Percentiles rank a stretch among this genome's conserved stretches.
Conservation (phyloP, 2,797 vertebrate species). For the Myotis daubentonii region DNA sequence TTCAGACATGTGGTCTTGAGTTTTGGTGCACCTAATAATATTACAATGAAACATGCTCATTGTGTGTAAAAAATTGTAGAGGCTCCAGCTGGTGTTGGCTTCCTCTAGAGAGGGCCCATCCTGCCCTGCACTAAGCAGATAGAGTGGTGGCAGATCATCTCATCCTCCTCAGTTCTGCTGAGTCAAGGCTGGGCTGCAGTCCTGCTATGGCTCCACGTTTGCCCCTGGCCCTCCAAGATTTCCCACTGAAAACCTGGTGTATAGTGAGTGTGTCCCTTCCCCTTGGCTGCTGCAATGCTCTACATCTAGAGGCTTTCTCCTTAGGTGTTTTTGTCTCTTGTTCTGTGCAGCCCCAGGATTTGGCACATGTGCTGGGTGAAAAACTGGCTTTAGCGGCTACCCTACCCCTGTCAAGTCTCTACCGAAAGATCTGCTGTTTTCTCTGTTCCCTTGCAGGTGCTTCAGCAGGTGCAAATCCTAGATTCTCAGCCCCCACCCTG, state of each 20-base stretch:
- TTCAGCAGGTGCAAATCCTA: not conserved
- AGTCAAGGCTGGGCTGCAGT: not conserved
- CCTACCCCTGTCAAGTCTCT: not conserved
- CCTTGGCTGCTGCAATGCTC: not conserved
- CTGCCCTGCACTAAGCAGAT: conserved; percentile 20
- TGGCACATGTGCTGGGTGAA: not conserved
- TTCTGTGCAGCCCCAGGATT: not conserved
- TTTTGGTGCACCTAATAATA: not conserved
- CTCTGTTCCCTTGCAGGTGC: conserved; percentile 16
- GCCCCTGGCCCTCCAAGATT: conserved; percentile 14
- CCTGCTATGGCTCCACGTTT: not conserved
- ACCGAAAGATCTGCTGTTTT: not conserved
- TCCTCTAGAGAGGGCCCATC: not conserved
- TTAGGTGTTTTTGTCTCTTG: not conserved
- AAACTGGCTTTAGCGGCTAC: not conserved
- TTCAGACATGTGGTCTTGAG: conserved; percentile 9
- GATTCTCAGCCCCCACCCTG: not conserved
- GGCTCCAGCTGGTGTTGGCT: not conserved
- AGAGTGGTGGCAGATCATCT: not conserved
- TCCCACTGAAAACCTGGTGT: not conserved
- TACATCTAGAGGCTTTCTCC: not conserved
- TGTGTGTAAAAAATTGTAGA: not conserved
- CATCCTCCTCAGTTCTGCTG: not conserved
- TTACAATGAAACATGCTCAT: conserved; percentile 11
- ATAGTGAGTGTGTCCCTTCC: not conserved